These are phyloP conservation scores for Entomobrya multifasciata DNA, from an alignment of 2,888 invertebrate species.

Conservation along the genomic window DNA sequence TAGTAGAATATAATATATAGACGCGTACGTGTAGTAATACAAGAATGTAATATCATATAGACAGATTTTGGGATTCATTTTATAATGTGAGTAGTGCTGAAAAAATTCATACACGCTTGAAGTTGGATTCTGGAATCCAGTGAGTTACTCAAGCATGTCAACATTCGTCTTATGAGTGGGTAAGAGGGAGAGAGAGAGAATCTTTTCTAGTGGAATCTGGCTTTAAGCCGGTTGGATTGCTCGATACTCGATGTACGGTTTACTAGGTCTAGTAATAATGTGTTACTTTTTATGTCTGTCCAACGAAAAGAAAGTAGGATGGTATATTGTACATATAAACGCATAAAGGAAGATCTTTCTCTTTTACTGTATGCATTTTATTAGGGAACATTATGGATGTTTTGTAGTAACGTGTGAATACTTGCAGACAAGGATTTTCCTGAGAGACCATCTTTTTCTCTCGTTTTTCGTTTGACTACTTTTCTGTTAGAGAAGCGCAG, in stretches of 20 bases:
- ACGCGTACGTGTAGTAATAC: neutral
- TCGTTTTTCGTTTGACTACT: slow-evolving; percentile 1
- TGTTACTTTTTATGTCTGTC: slow-evolving; percentile 30
- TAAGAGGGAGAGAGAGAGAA: slow-evolving; percentile 16
- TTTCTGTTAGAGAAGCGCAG: neutral
- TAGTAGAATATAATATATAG: neutral
- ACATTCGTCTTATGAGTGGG: slow-evolving; percentile 57
- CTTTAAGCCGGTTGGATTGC: slow-evolving; percentile 41
- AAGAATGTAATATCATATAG: slow-evolving; percentile 6
- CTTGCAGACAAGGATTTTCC: slow-evolving; percentile 47
- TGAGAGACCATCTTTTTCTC: slow-evolving; percentile 31
- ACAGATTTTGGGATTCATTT: too few species aligned
- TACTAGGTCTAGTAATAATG: slow-evolving; percentile 12
- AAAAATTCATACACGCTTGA: slow-evolving; percentile 35
- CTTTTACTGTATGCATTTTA: neutral
- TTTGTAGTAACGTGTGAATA: slow-evolving; percentile 45
- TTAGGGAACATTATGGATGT: slow-evolving; percentile 10
- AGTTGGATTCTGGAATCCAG: slow-evolving; percentile 49
- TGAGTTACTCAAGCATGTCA: slow-evolving; percentile 63
- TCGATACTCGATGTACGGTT: slow-evolving; percentile 5
- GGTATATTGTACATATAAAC: neutral
- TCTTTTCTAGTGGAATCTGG: slow-evolving; percentile 33
- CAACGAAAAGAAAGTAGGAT: too few species aligned
- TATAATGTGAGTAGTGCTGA: slow-evolving; percentile 35
- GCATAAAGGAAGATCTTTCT: neutral